Evolutionary conservation across 2,888 invertebrate genomes (phyloP), one percentile per base, ranked within the genome.

Genomic region (Eupeodes luniger): DNA sequence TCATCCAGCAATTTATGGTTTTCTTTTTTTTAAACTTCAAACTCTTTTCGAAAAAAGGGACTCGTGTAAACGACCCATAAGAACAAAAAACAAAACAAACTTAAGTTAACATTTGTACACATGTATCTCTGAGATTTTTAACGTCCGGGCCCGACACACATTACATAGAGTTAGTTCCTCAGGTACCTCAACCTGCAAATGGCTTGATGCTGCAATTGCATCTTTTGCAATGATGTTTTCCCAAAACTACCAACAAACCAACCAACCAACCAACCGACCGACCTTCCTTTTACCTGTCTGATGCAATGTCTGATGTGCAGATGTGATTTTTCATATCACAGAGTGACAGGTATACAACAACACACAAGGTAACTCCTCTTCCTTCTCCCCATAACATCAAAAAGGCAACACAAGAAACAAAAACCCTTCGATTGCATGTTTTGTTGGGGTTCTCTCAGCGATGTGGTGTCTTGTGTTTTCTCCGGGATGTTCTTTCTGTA

Each of bases 271-370:
- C n/a, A 12, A 27, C 27, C 12, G 51, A 55, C 62, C 70, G 70
- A 55, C 70, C 70, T 70, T 70, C 70, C 55, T 70, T 70, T 70
- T 55, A 70, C 40, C 70, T 55, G 70, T 70, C 66, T 66, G 64
- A 66, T 66, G 64, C 64, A 55, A 69, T 69, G 69, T 69, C 69
- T 69, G 70, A 70, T 70, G 70, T 55, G 55, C 70, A 70, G 70
- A 70, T 70, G 70, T 70, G 70, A 70, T 70, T 70, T 70, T 70
- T 70, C 70, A 70, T 70, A 70, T 70, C 70, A 55, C 55, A 70
- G 40, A 70, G 55, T 70, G 70, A 70, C 70, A 70, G 70, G 70
- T 70, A 66, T 27, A 66, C 49, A 40, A 40, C 40, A 40, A 27
- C 40, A 59, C 59, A 59, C 34, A 55, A 70, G 70, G 70, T 55